Evolutionary conservation across 2,113 vertebrate genomes (phyloP), one percentile per base, ranked within the genome.

Genomic region (Microcebus tavaratra): DNA sequence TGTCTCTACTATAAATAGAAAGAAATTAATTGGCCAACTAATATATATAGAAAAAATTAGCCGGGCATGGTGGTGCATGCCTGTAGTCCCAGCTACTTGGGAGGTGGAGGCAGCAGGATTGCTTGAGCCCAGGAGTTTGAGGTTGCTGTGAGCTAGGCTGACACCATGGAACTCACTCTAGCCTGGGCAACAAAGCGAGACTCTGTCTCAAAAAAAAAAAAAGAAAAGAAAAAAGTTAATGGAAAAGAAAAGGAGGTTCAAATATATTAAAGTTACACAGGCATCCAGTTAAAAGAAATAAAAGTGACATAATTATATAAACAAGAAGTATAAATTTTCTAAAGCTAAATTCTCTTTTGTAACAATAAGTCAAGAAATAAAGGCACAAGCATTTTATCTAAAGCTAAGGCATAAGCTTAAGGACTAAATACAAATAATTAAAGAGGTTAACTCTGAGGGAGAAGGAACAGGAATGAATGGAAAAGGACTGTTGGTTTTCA

Each of bases 271-370:
- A 91, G 61, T 76, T 70, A 78, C 1, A 79, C 14, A 53, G 72
- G 23, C n/a, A 45, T 79, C 81, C 29, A 83, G 29, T 39, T 39
- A 85, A 39, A 85, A 91, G 50, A 87, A 94, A 96, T 55, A 87
- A 93, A 95, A 97, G 45, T 67, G 50, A 83, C 55, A 90, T 82
- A 84, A 88, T 68, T 68, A 90, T 27, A 83, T 94, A 85, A 85
- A 85, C 10, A 72, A 55, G 9, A 34, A 20, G 11, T 81, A 75
- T 53, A 85, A 91, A 91, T 87, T 61, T 55, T 83, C 81, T 91
- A 78, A 53, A 87, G 36, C 20, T 80, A 81, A 94, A 88, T 80
- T 48, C 29, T 81, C 34, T 92, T 95, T 79, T 92, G 27, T 73
- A 95, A 95, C 29, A 59, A 78, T 80, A 81, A 67, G 42, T 80